Percentiles rank a stretch among this genome's conserved stretches.
Evolutionary conservation across 2,797 vertebrate genomes (phyloP).

Genomic region (Chaunax sp.): DNA sequence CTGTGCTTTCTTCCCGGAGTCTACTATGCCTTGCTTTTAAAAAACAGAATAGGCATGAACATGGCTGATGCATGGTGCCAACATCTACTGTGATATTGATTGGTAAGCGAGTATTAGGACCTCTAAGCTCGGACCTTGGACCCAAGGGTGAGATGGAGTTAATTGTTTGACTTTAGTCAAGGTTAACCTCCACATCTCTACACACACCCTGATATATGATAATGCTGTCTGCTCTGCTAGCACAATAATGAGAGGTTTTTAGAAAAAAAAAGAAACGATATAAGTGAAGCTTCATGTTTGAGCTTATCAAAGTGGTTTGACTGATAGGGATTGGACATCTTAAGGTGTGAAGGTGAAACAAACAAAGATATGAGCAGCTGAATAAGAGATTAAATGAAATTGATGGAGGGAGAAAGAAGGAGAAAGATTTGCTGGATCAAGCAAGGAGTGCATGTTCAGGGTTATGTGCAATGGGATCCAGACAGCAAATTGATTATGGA

Average conservation of each 20-base stretch:
- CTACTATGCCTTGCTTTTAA: constrained; percentile 43
- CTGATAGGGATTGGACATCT: constrained; percentile 6
- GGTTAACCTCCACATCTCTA: constrained; percentile 58
- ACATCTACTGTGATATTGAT: constrained; percentile 69
- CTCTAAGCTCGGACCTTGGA: constrained; percentile 49
- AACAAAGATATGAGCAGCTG: constrained; percentile 19
- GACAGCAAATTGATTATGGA: constrained; percentile 78
- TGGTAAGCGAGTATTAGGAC: constrained; percentile 63
- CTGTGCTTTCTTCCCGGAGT: too few species aligned
- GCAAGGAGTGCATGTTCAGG: constrained; percentile 63
- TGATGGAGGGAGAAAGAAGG: constrained; percentile 17
- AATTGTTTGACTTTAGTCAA: constrained; percentile 73
- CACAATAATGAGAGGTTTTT: too few species aligned
- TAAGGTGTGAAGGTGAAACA: constrained; percentile 36
- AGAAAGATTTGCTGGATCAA: constrained; percentile 48
- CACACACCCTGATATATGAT: constrained; percentile 1
- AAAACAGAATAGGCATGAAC: constrained; percentile 44
- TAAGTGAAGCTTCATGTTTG: background rate
- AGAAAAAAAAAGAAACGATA: background rate
- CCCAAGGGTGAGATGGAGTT: constrained; percentile 65
- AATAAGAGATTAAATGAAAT: constrained; percentile 15
- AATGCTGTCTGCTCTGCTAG: background rate
- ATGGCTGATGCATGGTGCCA: constrained; percentile 28
- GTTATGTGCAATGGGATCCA: constrained; percentile 65
- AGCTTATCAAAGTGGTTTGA: constrained; percentile 11